Evolutionary conservation across 2,888 invertebrate species (phyloP), one percentile per base, ranked within the genome.

Genomic region (Conchocele bisecta): DNA sequence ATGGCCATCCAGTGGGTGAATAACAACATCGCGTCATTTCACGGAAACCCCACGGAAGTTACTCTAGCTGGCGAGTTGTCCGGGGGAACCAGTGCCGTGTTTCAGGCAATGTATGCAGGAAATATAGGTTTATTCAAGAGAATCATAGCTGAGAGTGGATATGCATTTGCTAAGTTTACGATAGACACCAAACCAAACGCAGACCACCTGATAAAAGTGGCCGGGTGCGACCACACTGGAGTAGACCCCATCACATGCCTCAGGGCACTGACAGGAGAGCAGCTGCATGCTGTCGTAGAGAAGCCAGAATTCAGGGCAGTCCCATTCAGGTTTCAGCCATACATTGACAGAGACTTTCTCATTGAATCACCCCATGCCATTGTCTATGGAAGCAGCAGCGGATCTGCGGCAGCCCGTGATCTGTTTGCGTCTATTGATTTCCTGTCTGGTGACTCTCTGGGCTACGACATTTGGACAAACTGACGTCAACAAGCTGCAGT

Each of bases 1-100:
- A 35, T 76, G 2, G 76, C 69, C 3, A 66, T 76, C 6, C 61
- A 69, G 59, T 76, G 76, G 76, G 69, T 76, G 9, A 63, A 72
- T 57, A 46, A 69, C 11, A 72, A 76, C 46, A 76, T 76, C 6
- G 37, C 22, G 9, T 46, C 53, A 13, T 76, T 72, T 33, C 26
- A 42, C n/a, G 76, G 76, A 26, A 41, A 76, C 28, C 65, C 61
- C 13, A 35, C 57, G 39, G 51, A 66, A 46, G 37, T 76, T 13
- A 77, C 76, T 4, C 54, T 77, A 37, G 72, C 73, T 44, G 76
- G 76, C 9, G 66, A 70, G 46, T 73, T 70, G 1, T 69, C 72
- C 9, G 76, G 76, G 1, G 35, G 44, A 7, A 59, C 69, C 20
- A 68, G 72, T 28, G 72, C 67, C 7, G 24, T 73, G 31, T 67